Evolutionary conservation across 2,888 invertebrate genomes (phyloP).

Genomic region (Tribolium freemani): DNA sequence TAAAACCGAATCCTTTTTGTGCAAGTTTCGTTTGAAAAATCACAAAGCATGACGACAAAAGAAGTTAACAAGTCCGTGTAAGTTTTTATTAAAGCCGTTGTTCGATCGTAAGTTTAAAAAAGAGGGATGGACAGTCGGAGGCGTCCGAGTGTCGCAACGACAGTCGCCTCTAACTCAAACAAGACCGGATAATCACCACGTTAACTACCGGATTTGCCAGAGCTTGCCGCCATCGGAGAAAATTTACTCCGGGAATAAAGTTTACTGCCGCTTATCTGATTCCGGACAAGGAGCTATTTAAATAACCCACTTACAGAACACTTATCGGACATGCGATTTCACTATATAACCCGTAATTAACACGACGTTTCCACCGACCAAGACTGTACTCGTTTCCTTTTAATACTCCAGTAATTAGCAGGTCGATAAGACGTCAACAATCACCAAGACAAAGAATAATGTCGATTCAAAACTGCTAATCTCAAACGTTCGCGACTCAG

Average conservation of each 20-base stretch:
- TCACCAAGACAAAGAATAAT: constrained; percentile 12
- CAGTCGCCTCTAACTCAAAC: constrained; percentile 12
- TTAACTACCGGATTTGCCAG: constrained; percentile 39
- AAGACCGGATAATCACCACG: constrained; percentile 37
- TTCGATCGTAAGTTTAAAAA: constrained; percentile 12
- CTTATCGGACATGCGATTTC: constrained; percentile 41
- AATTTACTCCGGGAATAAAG: constrained; percentile 43
- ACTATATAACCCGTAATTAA: constrained; percentile 22
- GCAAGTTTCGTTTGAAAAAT: constrained; percentile 31
- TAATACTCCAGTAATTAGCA: constrained; percentile 4
- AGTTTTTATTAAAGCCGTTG: constrained; percentile 25
- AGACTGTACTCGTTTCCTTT: constrained; percentile 3
- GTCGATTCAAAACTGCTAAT: neutral
- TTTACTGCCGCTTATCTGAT: constrained; percentile 41
- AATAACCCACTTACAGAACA: constrained; percentile 36
- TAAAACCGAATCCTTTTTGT: constrained; percentile 33
- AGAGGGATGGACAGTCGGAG: constrained; percentile 20
- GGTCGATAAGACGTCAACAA: constrained; percentile 16
- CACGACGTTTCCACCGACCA: constrained; percentile 9
- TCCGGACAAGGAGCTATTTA: constrained; percentile 38
- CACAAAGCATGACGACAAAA: constrained; percentile 32
- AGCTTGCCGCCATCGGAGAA: constrained; percentile 24
- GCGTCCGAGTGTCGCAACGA: constrained; percentile 34
- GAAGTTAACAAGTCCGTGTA: constrained; percentile 31
- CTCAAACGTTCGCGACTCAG: neutral